Conservation (phyloP, 2,797 vertebrate genomes). For the Hapalemur alaotrensis region DNA sequence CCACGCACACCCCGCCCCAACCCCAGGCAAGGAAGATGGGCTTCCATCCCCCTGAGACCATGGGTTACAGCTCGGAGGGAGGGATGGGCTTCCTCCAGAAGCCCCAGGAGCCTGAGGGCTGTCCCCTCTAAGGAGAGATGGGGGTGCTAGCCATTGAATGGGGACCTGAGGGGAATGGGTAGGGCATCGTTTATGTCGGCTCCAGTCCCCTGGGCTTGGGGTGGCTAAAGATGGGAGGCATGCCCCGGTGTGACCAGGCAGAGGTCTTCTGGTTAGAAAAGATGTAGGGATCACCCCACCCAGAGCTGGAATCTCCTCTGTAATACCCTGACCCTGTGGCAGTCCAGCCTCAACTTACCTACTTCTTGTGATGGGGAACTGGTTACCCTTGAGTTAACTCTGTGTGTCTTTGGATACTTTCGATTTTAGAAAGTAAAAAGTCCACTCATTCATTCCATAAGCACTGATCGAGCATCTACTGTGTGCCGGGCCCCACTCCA, state of each 20-base stretch:
- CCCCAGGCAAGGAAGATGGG: not conserved
- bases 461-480: not conserved
- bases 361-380: not conserved
- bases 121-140: not conserved
- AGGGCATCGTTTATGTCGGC: rapidly evolving
- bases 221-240: not conserved
- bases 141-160: not conserved
- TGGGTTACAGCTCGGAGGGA: not conserved
- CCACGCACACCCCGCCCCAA: not conserved
- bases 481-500: too few relatives aligned
- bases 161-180: rapidly evolving
- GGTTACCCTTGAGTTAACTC: not conserved
- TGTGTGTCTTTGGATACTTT: not conserved
- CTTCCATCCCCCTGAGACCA: not conserved
- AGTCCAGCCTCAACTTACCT: not conserved
- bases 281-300: not conserved
- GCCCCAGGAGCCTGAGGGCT: not conserved
- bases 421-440: not conserved
- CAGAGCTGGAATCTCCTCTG: not conserved
- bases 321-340: not conserved
- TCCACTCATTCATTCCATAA: not conserved
- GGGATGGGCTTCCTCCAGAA: too few relatives aligned
- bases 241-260: not conserved
- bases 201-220: not conserved
- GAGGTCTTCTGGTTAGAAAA: not conserved